Conservation (phyloP, 2,113 vertebrate genomes). For the Pelmatolapia mariae region DNA sequence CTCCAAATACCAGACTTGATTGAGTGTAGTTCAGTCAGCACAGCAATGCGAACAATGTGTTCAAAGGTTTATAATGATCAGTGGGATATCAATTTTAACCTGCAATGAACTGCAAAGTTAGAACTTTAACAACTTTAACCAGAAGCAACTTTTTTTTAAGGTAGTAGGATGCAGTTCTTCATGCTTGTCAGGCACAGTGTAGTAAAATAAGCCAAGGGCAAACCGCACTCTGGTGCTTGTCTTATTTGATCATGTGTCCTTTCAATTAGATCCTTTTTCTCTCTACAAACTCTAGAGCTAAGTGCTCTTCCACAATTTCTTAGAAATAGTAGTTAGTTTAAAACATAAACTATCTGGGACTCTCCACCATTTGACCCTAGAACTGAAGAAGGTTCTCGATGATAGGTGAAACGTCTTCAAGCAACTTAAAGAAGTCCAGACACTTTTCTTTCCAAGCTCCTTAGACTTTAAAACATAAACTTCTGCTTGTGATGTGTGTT, state of each 20-base stretch:
- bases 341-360: not conserved
- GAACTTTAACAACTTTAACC: not conserved
- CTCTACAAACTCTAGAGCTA: not conserved
- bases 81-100: not conserved
- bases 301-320: not conserved
- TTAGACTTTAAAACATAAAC: not conserved
- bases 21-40: not conserved
- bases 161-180: not conserved
- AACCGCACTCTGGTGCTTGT: not conserved
- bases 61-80: not conserved
- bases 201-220: not conserved
- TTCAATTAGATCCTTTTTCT: not conserved
- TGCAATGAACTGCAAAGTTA: not conserved
- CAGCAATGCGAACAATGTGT: not conserved
- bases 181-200: not conserved
- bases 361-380: not conserved
- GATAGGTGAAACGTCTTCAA: not conserved
- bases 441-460: fast-evolving
- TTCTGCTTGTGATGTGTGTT: not conserved
- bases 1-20: not conserved
- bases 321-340: not conserved
- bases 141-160: not conserved
- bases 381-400: not conserved
- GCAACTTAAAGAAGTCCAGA: not conserved
- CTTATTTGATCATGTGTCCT: not conserved